Conservation (phyloP, 2,113 vertebrate genomes). For the Pelobates fuscus region DNA sequence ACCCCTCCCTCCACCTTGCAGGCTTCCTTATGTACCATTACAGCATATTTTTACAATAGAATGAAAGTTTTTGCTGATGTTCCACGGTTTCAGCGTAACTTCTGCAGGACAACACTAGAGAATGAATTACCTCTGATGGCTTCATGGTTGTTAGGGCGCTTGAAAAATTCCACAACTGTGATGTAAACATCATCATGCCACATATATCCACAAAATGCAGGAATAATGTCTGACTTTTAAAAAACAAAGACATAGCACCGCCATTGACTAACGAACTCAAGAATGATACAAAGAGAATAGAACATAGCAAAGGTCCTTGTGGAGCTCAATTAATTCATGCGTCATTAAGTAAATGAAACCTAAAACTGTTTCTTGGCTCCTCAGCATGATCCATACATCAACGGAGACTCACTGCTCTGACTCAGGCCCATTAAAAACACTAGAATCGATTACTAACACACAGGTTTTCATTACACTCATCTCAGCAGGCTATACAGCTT, state of each 20-base stretch:
- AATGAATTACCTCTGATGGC: no score
- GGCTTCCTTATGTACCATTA: no score
- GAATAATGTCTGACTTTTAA: not conserved
- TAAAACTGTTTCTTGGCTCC: conserved; percentile 53
- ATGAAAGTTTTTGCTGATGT: no score
- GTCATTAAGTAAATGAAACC: conserved; percentile 67
- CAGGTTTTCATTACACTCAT: conserved; percentile 44
- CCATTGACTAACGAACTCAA: not conserved
- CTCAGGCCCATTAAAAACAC: conserved; percentile 59
- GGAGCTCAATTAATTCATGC: conserved; percentile 59
- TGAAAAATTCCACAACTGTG: no score
- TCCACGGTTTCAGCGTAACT: no score
- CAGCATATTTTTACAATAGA: no score
- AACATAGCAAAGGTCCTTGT: not conserved
- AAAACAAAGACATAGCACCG: not conserved
- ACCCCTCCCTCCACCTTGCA: no score
- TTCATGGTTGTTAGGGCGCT: no score
- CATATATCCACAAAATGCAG: no score
- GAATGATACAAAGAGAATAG: not conserved
- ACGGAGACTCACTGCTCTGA: conserved; percentile 50
- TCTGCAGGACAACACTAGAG: no score
- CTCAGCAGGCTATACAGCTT: not conserved
- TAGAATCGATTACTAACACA: conserved; percentile 46
- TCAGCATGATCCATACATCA: conserved; percentile 61
- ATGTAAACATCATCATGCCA: no score